A percentile compares a stretch with the other conserved stretches of the same genome.
Evolutionary conservation across 2,113 vertebrate genomes (phyloP).

Genomic region (Oenanthe melanoleuca): DNA sequence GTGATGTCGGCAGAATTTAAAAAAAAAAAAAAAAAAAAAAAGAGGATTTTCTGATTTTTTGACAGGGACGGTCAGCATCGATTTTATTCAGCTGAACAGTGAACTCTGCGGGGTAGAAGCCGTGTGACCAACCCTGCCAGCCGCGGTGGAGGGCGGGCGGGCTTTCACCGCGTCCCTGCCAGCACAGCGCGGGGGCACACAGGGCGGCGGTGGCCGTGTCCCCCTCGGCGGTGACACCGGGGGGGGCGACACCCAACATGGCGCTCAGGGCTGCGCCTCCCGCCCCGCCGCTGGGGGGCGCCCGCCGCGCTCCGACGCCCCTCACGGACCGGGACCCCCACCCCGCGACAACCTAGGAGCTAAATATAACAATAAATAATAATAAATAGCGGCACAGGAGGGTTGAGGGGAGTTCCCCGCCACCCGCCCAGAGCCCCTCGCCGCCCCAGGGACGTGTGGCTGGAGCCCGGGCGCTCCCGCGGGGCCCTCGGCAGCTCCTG

Average conservation of each 20-base stretch:
- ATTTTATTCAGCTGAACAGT: neutral
- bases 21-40: neutral
- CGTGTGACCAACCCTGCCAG: neutral
- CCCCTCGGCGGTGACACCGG: neutral
- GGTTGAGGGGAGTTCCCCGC: too few species aligned
- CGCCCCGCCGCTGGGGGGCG: neutral
- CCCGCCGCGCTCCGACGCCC: neutral
- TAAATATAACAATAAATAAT: neutral
- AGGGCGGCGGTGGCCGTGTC: neutral
- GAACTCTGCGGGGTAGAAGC: neutral
- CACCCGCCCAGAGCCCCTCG: neutral
- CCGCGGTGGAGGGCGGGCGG: neutral
- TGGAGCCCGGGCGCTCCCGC: neutral
- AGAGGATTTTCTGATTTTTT: neutral
- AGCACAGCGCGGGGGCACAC: neutral
- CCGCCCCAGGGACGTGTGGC: neutral
- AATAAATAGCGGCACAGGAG: neutral
- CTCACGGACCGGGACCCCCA: too few species aligned
- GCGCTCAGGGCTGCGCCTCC: neutral
- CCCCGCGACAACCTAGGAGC: neutral
- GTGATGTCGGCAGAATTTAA: neutral
- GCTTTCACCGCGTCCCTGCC: neutral
- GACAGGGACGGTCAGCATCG: neutral
- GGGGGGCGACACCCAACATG: slow-evolving; percentile 39
- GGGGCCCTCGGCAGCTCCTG: neutral